Percentiles rank a stretch among this genome's conserved stretches.
phyloP scores from a whole-genome alignment of 2,888 invertebrate genomes.

The Volucella bombylans region DNA sequence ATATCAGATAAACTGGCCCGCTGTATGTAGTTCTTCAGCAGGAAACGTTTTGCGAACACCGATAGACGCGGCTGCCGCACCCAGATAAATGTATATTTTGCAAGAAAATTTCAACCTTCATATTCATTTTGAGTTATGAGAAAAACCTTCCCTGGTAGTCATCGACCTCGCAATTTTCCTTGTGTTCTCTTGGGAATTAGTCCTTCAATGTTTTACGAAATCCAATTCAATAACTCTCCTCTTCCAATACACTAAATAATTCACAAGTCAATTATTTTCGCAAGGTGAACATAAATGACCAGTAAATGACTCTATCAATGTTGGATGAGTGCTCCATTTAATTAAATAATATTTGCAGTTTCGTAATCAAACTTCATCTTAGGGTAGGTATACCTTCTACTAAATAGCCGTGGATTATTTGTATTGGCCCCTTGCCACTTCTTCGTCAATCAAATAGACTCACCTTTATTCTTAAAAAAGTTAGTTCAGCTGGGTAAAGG shows the following conservation, averaged over 20 bases:
- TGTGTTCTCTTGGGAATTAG: not conserved
- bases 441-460: not conserved
- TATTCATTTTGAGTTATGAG: too few species aligned
- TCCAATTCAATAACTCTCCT: conserved; percentile 4
- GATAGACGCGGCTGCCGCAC: too few species aligned
- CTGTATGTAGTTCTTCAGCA: too few species aligned
- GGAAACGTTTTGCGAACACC: too few species aligned
- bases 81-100: too few species aligned
- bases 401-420: conserved; percentile 10
- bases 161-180: too few species aligned
- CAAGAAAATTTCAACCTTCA: too few species aligned
- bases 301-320: conserved; percentile 22
- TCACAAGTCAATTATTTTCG: conserved; percentile 15
- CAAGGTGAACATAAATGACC: conserved; percentile 22
- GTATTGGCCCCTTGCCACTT: conserved; percentile 10
- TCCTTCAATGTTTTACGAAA: not conserved
- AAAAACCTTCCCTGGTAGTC: too few species aligned
- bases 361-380: conserved; percentile 30
- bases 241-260: conserved; percentile 1
- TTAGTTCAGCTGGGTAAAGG: conserved; percentile 20
- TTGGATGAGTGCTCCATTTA: conserved; percentile 16
- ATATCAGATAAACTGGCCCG: too few species aligned
- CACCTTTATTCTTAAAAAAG: not conserved
- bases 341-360: conserved; percentile 36
- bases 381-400: not conserved